Conservation (phyloP, 2,888 invertebrate genomes). For the Oithona nana region DNA sequence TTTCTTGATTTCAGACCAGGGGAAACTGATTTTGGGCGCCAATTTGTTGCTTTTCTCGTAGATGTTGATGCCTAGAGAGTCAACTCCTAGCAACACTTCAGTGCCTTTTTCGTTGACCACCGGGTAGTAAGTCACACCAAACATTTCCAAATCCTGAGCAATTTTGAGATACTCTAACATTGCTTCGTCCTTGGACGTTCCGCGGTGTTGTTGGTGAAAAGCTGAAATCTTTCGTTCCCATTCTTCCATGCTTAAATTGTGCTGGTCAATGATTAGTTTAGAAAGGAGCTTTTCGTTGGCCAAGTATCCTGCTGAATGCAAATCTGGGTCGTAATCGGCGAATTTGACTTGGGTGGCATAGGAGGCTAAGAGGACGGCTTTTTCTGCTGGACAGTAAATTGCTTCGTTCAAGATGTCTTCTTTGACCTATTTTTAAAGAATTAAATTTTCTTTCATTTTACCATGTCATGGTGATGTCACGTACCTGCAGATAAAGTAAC, state of each 20-base stretch:
- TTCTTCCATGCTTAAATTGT: neutral
- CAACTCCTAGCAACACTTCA: constrained; percentile 9
- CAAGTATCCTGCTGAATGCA: neutral
- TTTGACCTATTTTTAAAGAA: constrained; percentile 2
- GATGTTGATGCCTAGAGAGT: constrained; percentile 10
- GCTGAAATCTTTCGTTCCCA: neutral
- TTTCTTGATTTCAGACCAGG: constrained; percentile 9
- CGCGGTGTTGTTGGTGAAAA: neutral
- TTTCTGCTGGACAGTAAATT: constrained; percentile 1
- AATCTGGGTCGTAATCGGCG: constrained; percentile 3
- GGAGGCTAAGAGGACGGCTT: neutral
- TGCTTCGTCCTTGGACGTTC: constrained; percentile 4
- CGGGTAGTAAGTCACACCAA: constrained; percentile 9
- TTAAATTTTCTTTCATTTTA: too few species aligned
- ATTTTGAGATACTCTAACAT: constrained; percentile 12
- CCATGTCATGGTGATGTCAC: too few species aligned
- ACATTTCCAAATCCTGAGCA: neutral
- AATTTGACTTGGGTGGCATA: neutral
- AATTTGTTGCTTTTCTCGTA: constrained; percentile 6
- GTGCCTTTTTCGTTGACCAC: neutral
- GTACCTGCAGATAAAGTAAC: constrained; percentile 8
- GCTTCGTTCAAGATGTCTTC: neutral
- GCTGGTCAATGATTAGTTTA: constrained; percentile 1
- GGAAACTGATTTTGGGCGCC: constrained; percentile 3
- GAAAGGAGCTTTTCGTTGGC: neutral